phyloP scores from a whole-genome alignment of 2,797 vertebrate genomes.

The Myripristis murdjan region DNA sequence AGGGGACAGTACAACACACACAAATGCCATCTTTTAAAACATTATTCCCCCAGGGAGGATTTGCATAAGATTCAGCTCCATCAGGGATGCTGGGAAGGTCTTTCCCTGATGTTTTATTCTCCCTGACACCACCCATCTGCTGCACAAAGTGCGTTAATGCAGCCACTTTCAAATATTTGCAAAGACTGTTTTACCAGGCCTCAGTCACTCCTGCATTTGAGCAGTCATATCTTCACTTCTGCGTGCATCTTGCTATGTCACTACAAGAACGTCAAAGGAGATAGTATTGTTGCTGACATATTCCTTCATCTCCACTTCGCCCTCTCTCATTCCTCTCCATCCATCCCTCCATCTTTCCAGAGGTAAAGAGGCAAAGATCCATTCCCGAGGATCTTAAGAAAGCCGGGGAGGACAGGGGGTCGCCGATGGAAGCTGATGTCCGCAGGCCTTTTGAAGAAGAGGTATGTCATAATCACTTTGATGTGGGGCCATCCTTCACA shows the following conservation, averaged over 20 bases:
- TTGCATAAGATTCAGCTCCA: too few species aligned
- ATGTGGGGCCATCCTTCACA: conserved; percentile 30
- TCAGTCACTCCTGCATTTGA: too few species aligned
- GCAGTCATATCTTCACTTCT: too few species aligned
- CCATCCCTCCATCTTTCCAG: conserved; percentile 78
- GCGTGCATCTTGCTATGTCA: too few species aligned
- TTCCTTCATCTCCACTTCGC: background rate
- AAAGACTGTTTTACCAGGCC: too few species aligned
- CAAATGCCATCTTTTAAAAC: background rate
- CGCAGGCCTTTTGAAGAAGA: conserved; percentile 96
- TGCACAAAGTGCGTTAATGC: too few species aligned
- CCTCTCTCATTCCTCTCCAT: background rate
- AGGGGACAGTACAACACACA: conserved; percentile 42
- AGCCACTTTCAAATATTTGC: too few species aligned
- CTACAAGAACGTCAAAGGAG: too few species aligned
- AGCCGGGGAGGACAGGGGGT: conserved; percentile 90
- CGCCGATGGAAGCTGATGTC: conserved; percentile 88
- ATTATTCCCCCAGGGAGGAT: conserved; percentile 46
- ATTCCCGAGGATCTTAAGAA: conserved; percentile 95
- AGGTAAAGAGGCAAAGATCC: conserved; percentile 97
- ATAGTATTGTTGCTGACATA: too few species aligned
- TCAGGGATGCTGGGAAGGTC: too few species aligned
- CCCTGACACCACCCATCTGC: too few species aligned
- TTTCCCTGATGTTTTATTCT: too few species aligned
- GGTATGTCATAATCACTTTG: conserved; percentile 82